Evolutionary conservation across 2,113 vertebrate genomes (phyloP), one percentile per base, ranked within the genome.

Genomic region (Calcarius ornatus): DNA sequence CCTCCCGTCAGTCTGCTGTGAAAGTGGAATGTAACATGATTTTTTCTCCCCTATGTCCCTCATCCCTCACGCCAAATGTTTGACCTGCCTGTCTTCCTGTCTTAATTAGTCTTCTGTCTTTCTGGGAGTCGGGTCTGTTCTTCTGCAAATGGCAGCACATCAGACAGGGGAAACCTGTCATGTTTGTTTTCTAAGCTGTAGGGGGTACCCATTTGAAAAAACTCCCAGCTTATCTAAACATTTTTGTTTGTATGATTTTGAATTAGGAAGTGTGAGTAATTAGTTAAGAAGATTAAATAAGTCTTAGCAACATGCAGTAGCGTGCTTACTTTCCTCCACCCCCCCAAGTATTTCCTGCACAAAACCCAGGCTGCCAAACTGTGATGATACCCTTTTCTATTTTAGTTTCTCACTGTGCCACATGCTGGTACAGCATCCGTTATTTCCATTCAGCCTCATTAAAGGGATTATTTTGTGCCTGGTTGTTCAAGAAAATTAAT

Each of bases 191-290:
- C 97, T 90, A 97, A 98, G 93, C 97, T 97, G 94, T 92, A 78
- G 98, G 97, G 92, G 93, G 96, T 97, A 96, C 91, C 94, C 95
- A 95, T 97, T 97, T 98, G 95, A 98, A 97, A 97, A 97, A 97
- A 96, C 94, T 96, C 92, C 87, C 81, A 66, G 93, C 94, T 97
- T 97, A 97, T 96, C 97, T 97, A 96, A 97, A 90, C 90, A 93
- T 89, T 97, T 98, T 98, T 98, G 98, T 98, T 98, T 98, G 96
- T 97, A 97, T 96, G 96, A 97, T 98, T 97, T 95, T 97, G 97
- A 98, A 98, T 98, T 98, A 97, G 97, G 97, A 97, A 97, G 96
- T 96, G 96, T 96, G 94, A 96, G 95, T 97, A 98, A 98, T 98
- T 98, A 97, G 96, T 96, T 97, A 96, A 97, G 92, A 93, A 97